A percentile compares a stretch with the other conserved stretches of the same genome.
These are phyloP conservation scores for Scolanthus callimorphus DNA, from an alignment of 92 coral and sea anemone species.

Conservation along the genomic window DNA sequence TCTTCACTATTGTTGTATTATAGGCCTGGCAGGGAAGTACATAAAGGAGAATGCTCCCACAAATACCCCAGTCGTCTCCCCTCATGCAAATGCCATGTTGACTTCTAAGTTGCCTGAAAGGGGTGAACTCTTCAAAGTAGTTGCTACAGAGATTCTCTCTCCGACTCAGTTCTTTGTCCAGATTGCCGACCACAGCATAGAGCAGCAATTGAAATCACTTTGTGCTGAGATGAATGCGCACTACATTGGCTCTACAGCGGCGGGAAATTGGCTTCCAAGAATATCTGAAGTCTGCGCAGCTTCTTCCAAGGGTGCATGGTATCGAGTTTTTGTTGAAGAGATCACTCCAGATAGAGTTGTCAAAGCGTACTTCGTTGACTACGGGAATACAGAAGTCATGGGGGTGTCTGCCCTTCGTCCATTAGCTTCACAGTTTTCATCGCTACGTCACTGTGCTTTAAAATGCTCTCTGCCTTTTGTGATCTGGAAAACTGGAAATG, in stretches of 20 bases:
- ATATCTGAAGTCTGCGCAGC: slow-evolving; percentile 30
- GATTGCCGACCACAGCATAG: slow-evolving; percentile 18
- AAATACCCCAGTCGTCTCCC: background rate
- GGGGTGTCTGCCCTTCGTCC: slow-evolving; percentile 52
- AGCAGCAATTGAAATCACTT: slow-evolving; percentile 9
- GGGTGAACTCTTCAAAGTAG: slow-evolving; percentile 18
- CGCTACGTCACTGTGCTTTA: slow-evolving; percentile 63
- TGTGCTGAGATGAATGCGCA: slow-evolving; percentile 44
- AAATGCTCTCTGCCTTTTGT: slow-evolving; percentile 62
- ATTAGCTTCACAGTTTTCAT: slow-evolving; percentile 41
- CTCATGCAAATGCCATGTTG: slow-evolving; percentile 24
- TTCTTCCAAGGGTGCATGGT: slow-evolving; percentile 52
- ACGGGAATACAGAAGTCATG: slow-evolving; percentile 61
- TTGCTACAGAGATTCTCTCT: slow-evolving; percentile 33
- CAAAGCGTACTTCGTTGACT: slow-evolving; percentile 67
- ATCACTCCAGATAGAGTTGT: slow-evolving; percentile 28
- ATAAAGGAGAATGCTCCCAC: background rate
- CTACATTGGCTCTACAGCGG: slow-evolving; percentile 10
- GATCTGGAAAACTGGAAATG: slow-evolving; percentile 33
- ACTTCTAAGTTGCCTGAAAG: slow-evolving; percentile 19
- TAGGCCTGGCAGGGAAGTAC: slow-evolving; percentile 3
- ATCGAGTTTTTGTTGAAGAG: slow-evolving; percentile 54
- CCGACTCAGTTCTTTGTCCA: slow-evolving; percentile 30
- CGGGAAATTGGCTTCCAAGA: slow-evolving; percentile 26
- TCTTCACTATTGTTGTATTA: background rate